Conservation (phyloP, 2,113 vertebrate species). For the Hemicordylus capensis region DNA sequence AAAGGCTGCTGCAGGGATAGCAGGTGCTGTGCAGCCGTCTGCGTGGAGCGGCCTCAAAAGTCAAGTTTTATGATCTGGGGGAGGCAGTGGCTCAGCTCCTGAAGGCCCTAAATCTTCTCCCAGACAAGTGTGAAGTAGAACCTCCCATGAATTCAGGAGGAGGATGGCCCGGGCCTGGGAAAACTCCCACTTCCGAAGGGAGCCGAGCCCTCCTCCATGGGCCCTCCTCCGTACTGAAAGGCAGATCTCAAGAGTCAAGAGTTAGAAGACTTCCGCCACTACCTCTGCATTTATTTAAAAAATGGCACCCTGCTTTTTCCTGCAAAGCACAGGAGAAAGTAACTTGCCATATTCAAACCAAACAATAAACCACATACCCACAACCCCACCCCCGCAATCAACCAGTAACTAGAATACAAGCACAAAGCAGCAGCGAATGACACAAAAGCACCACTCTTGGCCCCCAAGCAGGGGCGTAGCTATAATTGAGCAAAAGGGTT, state of each 20-base stretch:
- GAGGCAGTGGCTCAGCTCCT: not conserved
- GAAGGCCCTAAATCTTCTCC: conserved; percentile 21
- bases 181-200: not conserved
- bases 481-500: too few relatives aligned
- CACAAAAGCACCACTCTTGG: too few relatives aligned
- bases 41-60: not conserved
- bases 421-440: too few relatives aligned
- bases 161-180: not conserved
- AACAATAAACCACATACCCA: too few relatives aligned
- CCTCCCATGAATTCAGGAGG: fast-evolving
- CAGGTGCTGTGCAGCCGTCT: conserved; percentile 49
- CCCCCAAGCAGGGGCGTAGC: too few relatives aligned
- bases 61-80: conserved; percentile 54
- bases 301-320: too few relatives aligned
- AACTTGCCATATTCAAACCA: too few relatives aligned
- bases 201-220: not conserved
- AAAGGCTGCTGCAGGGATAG: not conserved
- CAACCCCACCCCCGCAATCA: too few relatives aligned
- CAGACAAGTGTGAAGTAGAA: conserved; percentile 15
- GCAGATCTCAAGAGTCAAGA: not conserved
- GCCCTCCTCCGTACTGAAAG: too few relatives aligned
- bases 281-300: not conserved
- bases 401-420: too few relatives aligned
- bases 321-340: too few relatives aligned
- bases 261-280: not conserved